A percentile compares a stretch with the other conserved stretches of the same genome.
Conservation (phyloP, 2,113 vertebrate genomes). For the Nothoprocta perdicaria region DNA sequence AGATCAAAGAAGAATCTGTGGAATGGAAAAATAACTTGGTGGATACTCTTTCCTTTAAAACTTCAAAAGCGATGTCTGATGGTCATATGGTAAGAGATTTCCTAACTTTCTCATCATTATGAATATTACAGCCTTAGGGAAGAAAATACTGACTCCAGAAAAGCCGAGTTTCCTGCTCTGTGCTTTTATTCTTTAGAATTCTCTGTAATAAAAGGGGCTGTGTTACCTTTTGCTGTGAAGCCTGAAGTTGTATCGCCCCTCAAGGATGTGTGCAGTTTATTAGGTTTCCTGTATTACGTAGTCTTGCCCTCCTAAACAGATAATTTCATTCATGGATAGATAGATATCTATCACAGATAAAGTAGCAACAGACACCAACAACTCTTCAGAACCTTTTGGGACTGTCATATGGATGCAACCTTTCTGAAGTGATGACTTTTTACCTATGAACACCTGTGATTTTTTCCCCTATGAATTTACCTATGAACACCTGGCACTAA, state of each 20-base stretch:
- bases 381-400: not conserved
- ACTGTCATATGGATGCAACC: not conserved
- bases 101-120: not conserved
- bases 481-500: not conserved
- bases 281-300: not conserved
- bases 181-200: not conserved
- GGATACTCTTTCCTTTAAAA: not conserved
- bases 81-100: not conserved
- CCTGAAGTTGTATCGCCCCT: not conserved
- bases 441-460: not conserved
- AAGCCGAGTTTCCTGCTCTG: not conserved
- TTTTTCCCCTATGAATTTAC: not conserved
- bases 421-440: not conserved
- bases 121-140: not conserved
- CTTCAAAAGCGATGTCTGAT: not conserved
- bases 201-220: not conserved
- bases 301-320: not conserved
- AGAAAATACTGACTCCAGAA: not conserved
- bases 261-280: not conserved
- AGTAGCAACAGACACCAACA: not conserved
- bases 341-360: not conserved
- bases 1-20: not conserved
- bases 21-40: not conserved
- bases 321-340: not conserved
- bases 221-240: not conserved